Percentiles rank a stretch among this genome's conserved stretches.
phyloP scores from a whole-genome alignment of 2,888 invertebrate species.

The Erpobdella octoculata region DNA sequence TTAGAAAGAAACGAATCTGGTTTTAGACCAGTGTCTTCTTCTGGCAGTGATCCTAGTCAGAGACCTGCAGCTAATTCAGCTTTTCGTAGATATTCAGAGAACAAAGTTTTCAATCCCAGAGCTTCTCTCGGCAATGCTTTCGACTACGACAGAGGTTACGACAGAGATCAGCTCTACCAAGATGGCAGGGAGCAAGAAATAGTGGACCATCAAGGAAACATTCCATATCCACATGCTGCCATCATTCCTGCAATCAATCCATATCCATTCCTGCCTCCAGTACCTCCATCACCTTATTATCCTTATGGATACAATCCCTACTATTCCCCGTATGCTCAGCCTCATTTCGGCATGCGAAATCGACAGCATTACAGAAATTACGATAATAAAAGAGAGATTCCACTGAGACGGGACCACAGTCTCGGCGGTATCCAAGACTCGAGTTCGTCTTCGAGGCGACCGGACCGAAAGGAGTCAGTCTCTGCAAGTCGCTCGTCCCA shows the following conservation, averaged over 20 bases:
- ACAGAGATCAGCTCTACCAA: background rate
- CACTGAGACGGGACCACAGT: conserved; percentile 16
- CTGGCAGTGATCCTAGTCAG: background rate
- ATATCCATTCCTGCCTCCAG: conserved; percentile 17
- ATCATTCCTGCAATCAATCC: background rate
- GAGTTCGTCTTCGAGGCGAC: conserved; percentile 4
- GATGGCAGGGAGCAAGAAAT: conserved; percentile 12
- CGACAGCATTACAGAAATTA: conserved; percentile 1
- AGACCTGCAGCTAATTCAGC: background rate
- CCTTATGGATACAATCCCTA: conserved; percentile 11
- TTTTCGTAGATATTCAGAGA: background rate
- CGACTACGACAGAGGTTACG: background rate
- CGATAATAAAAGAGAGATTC: background rate
- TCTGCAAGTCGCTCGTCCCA: background rate
- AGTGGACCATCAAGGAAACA: conserved; percentile 23
- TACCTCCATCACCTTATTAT: conserved; percentile 12
- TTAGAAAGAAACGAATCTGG: background rate
- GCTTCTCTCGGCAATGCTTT: background rate
- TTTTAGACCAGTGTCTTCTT: background rate
- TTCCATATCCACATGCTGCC: conserved; percentile 21
- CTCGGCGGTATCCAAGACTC: conserved; percentile 19
- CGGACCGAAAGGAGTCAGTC: conserved; percentile 8
- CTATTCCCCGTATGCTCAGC: background rate
- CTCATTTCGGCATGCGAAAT: background rate
- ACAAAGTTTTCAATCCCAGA: background rate